These are phyloP conservation scores for Tenualosa ilisha DNA, from an alignment of 2,797 vertebrate species.

Conservation along the genomic window DNA sequence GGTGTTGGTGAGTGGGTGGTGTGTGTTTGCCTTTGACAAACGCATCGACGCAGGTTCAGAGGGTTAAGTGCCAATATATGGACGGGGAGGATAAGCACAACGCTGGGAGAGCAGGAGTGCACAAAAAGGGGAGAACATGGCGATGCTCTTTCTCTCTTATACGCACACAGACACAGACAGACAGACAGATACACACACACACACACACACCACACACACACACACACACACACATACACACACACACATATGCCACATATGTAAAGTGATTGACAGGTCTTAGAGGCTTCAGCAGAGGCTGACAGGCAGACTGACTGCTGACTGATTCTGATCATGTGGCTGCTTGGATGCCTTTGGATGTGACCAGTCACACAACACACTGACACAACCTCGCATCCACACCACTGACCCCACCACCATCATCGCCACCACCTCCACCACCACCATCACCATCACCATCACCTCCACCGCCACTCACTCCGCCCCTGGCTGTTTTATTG, in stretches of 20 bases:
- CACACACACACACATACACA: neutral
- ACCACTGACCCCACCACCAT: neutral
- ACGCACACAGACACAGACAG: no score
- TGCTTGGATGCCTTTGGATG: neutral
- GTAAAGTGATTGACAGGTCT: neutral
- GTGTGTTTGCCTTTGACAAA: conserved; percentile 46
- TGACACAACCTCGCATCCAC: no score
- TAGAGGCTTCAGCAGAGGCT: neutral
- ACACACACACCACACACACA: no score
- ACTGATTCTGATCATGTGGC: neutral
- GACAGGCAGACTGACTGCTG: neutral
- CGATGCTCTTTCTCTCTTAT: no score
- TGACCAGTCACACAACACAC: no score
- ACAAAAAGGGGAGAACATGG: conserved; percentile 24
- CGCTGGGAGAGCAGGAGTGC: conserved; percentile 30
- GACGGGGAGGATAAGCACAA: conserved; percentile 27
- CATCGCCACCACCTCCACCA: neutral
- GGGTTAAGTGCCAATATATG: conserved; percentile 29
- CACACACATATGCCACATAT: neutral
- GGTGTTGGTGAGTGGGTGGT: neutral
- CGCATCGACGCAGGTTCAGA: conserved; percentile 45
- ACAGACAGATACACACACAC: no score
- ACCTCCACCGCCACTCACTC: conserved; percentile 9
- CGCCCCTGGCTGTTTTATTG: conserved; percentile 39
- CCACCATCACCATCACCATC: no score